Evolutionary conservation across 1,140 invertebrate species (phyloP).

Genomic region (Cherax quadricarinatus): DNA sequence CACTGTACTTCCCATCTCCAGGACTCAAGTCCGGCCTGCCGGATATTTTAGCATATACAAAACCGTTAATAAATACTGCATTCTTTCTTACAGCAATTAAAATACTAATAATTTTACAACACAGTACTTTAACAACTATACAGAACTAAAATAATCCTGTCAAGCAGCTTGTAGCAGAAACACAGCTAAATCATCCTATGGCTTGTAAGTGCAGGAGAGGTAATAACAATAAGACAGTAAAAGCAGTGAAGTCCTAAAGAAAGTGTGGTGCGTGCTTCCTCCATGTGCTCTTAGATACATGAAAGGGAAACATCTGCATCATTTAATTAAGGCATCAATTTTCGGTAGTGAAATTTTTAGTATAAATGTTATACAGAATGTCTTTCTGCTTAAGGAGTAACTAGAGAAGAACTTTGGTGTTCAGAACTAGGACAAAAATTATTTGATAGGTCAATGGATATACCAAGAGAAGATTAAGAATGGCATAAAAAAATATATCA

Average conservation of each 20-base stretch:
- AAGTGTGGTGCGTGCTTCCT: slow-evolving; percentile 5
- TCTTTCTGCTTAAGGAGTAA: background rate
- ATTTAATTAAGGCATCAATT: background rate
- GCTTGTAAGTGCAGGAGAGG: too few species aligned
- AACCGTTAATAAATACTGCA: too few species aligned
- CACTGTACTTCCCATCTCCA: too few species aligned
- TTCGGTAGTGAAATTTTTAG: background rate
- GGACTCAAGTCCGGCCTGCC: too few species aligned
- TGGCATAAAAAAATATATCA: background rate
- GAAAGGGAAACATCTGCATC: slow-evolving; percentile 26
- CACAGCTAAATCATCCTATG: too few species aligned
- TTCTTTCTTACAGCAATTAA: too few species aligned
- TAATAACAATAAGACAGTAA: slow-evolving; percentile 46
- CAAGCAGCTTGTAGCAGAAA: too few species aligned
- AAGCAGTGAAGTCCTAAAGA: slow-evolving; percentile 39
- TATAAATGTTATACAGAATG: background rate
- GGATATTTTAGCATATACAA: too few species aligned
- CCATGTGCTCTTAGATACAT: slow-evolving; percentile 30
- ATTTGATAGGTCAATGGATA: background rate
- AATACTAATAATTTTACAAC: too few species aligned
- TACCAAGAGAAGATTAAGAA: background rate
- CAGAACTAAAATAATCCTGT: too few species aligned
- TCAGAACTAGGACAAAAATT: background rate
- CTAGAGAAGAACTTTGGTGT: background rate
- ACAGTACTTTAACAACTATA: too few species aligned